Evolutionary conservation across 2,113 vertebrate species (phyloP), one percentile per base, ranked within the genome.

Genomic region (Camarhynchus parvulus): DNA sequence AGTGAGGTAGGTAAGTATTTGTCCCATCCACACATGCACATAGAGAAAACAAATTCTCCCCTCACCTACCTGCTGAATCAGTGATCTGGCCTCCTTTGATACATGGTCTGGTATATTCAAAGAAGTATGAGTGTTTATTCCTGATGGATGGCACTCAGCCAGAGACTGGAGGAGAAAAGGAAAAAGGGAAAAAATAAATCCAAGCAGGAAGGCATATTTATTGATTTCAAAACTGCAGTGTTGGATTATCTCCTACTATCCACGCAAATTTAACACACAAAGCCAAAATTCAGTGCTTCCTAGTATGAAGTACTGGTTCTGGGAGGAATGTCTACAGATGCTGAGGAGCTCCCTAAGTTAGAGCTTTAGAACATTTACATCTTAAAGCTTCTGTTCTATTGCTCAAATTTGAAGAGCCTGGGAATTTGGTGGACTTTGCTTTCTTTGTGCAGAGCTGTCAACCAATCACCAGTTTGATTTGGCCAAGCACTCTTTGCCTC

Each of bases 71-170:
- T 99, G 98, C 93, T 99, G 98, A 92, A 99, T 96, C 84, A 99
- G 98, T 89, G 99, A 99, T 50, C 98, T 98, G 89, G 99, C 99
- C 95, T 99, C 99, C 93, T 99, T 98, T 10, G 99, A 99, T 80
- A 99, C 97, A 18, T 98, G 98, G 85, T 99, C 99, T 8, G 99
- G 99, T 98, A 99, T 97, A 97, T 98, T 99, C 96, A 99, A 95
- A 70, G 98, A 97, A 5, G 99, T 99, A 96, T 99, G 99, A 66
- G 98, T 99, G 83, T 98, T 98, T 95, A 99, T 99, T 95, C 99
- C 99, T 52, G 99, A 98, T 35, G 99, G 99, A 97, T 99, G 99
- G 96, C 99, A 99, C 85, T 99, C 99, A 81, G 98, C 96, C 96
- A 99, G 97, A 37, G 97, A 97, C 98, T 98, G 88, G 8, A 96